Conservation (phyloP, 2,113 vertebrate species). For the Tachuris rubrigastra region DNA sequence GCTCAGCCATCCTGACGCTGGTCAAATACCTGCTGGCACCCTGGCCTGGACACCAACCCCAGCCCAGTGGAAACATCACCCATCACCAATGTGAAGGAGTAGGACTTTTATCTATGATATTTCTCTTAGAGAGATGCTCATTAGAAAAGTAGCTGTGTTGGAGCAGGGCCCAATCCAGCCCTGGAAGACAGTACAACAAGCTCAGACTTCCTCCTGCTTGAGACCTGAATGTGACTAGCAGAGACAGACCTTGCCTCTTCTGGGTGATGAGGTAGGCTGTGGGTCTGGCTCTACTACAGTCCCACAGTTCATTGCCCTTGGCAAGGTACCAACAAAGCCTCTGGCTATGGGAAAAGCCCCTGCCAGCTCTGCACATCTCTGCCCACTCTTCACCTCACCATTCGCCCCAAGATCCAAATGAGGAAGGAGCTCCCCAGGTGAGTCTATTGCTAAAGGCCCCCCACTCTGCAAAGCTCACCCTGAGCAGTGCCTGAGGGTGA, state of each 20-base stretch:
- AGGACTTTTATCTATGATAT: background rate
- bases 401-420: background rate
- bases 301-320: background rate
- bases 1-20: background rate
- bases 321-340: background rate
- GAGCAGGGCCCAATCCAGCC: background rate
- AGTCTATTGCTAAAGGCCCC: background rate
- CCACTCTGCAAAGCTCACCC: background rate
- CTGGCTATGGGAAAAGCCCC: background rate
- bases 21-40: fast-evolving
- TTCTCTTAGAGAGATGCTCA: background rate
- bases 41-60: background rate
- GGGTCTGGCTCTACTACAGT: background rate
- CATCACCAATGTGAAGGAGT: background rate
- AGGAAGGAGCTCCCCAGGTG: fast-evolving
- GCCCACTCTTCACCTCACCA: background rate
- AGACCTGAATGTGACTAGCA: background rate
- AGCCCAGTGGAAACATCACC: background rate
- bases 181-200: background rate
- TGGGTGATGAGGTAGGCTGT: background rate
- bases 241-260: background rate
- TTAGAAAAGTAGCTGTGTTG: background rate
- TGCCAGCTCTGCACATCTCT: background rate
- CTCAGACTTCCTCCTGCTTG: background rate
- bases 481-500: background rate